Conservation (phyloP, 2,113 vertebrate genomes). For the Pelmatolapia mariae region DNA sequence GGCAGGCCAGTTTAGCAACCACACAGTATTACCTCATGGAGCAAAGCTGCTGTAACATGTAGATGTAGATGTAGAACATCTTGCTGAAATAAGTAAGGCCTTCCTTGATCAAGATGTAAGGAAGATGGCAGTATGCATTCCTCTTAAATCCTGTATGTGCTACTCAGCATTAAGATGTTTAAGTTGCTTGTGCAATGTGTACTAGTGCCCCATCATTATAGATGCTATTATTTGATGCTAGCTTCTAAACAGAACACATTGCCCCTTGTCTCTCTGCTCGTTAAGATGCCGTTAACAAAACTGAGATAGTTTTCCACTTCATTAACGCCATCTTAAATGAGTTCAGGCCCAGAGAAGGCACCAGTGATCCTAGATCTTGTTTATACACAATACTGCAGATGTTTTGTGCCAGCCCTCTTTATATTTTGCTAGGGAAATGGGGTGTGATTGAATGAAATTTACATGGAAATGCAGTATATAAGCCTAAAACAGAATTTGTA, state of each 20-base stretch:
- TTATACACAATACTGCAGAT: background rate
- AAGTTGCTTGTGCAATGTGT: background rate
- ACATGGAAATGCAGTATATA: background rate
- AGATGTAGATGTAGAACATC: background rate
- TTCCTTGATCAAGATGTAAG: background rate
- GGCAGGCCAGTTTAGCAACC: background rate
- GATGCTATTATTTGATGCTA: background rate
- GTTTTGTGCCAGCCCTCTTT: background rate
- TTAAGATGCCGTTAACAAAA: background rate
- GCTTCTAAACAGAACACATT: background rate
- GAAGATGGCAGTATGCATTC: background rate
- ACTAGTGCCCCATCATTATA: background rate
- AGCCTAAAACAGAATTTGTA: background rate
- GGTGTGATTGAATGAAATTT: background rate
- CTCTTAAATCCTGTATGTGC: background rate
- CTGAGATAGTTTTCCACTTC: background rate
- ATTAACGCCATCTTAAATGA: background rate
- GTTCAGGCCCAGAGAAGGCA: background rate
- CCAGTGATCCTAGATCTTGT: background rate
- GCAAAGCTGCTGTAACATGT: background rate
- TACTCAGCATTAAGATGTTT: background rate
- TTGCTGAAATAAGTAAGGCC: background rate
- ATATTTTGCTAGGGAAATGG: background rate
- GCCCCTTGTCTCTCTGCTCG: background rate
- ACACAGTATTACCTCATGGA: background rate